Evolutionary conservation across 2,888 invertebrate species (phyloP), one percentile per base, ranked within the genome.

Genomic region (Oscheius onirici): DNA sequence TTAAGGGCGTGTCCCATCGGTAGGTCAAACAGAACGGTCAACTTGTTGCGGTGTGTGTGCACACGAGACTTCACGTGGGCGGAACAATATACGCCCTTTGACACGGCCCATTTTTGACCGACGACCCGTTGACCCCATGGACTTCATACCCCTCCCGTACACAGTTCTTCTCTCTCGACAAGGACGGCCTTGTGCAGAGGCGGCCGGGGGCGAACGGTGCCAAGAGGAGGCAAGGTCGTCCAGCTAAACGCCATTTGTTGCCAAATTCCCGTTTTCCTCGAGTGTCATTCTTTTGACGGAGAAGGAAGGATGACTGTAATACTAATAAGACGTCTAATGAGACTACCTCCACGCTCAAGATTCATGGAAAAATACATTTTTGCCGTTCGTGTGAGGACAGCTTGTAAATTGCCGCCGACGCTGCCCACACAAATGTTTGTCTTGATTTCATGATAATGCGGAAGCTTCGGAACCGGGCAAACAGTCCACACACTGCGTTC

Each of bases 151-250:
- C 46, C 3, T 46, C 20, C n/a, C 20, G 13, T 46, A 20, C 3
- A 46, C 3, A 20, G 20, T 46, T 46, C 46, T 46, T 46, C 15
- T 20, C 20, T 20, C 20, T 5, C 46, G 13, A 46, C 15, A 46
- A n/a, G 58, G 58, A 34, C 41, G 58, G 58, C 58, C 58, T 58
- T 58, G 58, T 58, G 24, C n/a, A 26, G 26, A 17, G 43, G 43
- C 60, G 60, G 41, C n/a, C 60, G 60, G 15, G 20, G 11, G 17
- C 63, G 63, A 63, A 63, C 63, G 63, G 63, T 49, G 58, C 58
- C 58, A 58, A 58, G 58, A 58, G 63, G 63, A 63, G 63, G 34
- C 63, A 63, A 63, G 63, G 63, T 63, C 63, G 63, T n/a, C 43
- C 49, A 10, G 58, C 49, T 58, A 63, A 63, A 63, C 63, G 63